A percentile compares a stretch with the other conserved stretches of the same genome.
Conservation (phyloP, 2,113 vertebrate genomes). For the Lethenteron reissneri region DNA sequence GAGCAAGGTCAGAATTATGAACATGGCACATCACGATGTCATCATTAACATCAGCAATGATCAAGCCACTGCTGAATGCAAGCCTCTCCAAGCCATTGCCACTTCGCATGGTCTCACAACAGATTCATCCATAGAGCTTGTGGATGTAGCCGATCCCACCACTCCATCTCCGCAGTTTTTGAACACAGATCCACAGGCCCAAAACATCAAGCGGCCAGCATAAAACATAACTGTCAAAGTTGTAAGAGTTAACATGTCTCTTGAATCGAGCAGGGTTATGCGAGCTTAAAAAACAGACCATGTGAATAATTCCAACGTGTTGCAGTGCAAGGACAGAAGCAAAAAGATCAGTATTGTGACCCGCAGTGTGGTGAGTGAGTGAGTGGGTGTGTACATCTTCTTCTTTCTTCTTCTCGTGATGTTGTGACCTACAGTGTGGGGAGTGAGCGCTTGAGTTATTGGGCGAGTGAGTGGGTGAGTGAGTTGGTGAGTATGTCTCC, state of each 20-base stretch:
- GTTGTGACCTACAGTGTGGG: background rate
- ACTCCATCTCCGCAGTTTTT: background rate
- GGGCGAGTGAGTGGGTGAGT: background rate
- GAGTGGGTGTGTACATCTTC: background rate
- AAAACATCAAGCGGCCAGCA: no score
- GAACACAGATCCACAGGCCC: background rate
- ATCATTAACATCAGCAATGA: background rate
- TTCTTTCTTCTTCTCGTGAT: background rate
- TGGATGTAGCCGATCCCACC: background rate
- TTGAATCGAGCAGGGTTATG: background rate
- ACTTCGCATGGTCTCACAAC: background rate
- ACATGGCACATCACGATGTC: background rate
- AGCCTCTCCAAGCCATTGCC: background rate
- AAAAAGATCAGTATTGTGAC: background rate
- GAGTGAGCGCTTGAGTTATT: background rate
- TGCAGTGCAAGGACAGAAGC: background rate
- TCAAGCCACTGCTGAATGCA: background rate
- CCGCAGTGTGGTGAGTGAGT: background rate
- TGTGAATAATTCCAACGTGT: background rate
- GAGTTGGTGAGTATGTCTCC: background rate
- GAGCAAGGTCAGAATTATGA: conserved; percentile 5
- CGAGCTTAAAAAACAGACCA: background rate
- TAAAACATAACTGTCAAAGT: background rate
- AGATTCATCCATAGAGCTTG: background rate
- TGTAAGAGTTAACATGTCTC: background rate